Evolutionary conservation across 1,140 invertebrate species (phyloP).

Genomic region (Leptoteleia sp.): DNA sequence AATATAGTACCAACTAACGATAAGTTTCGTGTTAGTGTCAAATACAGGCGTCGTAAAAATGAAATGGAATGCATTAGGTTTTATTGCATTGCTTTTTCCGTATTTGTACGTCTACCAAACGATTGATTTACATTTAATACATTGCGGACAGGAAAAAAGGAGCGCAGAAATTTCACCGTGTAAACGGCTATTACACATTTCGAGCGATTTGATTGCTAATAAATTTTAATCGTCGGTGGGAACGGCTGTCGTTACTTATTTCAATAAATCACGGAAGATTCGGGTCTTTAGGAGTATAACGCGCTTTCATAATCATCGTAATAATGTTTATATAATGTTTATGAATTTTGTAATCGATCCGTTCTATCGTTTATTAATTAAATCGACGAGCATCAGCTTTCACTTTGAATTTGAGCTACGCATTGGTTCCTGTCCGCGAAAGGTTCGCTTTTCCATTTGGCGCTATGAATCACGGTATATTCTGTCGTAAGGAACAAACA

Average conservation of each 20-base stretch:
- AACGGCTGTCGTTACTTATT: neutral
- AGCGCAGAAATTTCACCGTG: neutral
- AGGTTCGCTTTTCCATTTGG: constrained; percentile 17
- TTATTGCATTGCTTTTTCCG: too few relatives aligned
- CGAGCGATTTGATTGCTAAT: neutral
- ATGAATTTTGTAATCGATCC: constrained; percentile 34
- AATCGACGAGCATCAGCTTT: constrained; percentile 15
- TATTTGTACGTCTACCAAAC: too few relatives aligned
- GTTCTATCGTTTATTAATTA: constrained; percentile 1
- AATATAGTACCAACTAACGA: too few relatives aligned
- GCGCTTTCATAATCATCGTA: constrained; percentile 10
- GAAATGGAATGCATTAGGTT: too few relatives aligned
- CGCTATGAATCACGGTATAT: constrained; percentile 29
- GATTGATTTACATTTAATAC: too few relatives aligned
- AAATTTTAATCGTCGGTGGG: constrained; percentile 5
- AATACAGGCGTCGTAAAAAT: too few relatives aligned
- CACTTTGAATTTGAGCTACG: constrained; percentile 17
- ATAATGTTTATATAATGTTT: constrained; percentile 38
- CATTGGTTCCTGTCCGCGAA: constrained; percentile 6
- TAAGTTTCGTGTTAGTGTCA: too few relatives aligned
- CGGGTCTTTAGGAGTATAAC: neutral
- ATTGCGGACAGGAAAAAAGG: neutral
- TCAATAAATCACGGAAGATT: constrained; percentile 7
- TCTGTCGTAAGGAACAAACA: constrained; percentile 29
- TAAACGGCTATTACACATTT: constrained; percentile 8